Conservation (phyloP, 2,113 vertebrate genomes). For the Bubo blakistoni region DNA sequence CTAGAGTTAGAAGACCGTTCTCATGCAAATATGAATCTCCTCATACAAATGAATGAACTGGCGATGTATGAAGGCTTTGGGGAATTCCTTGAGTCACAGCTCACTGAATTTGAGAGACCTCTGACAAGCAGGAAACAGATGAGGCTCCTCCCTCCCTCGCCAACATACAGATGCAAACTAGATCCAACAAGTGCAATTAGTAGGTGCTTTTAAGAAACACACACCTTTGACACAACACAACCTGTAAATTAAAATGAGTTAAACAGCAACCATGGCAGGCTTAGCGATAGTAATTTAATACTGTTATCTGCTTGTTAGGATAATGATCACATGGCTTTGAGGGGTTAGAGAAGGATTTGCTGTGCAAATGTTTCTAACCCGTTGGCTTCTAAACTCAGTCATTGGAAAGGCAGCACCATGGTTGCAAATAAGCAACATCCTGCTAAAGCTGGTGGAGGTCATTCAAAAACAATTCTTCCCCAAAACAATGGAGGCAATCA, state of each 20-base stretch:
- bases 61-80: background rate
- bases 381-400: background rate
- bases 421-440: conserved; percentile 9
- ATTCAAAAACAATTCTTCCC: conserved; percentile 12
- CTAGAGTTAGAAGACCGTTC: background rate
- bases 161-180: background rate
- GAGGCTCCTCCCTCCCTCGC: background rate
- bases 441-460: background rate
- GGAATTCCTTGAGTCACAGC: background rate
- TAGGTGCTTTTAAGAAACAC: background rate
- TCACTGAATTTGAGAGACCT: background rate
- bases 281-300: background rate
- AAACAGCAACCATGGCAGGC: background rate
- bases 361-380: background rate
- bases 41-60: background rate
- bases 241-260: background rate
- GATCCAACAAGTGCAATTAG: background rate
- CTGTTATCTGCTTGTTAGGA: background rate
- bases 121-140: background rate
- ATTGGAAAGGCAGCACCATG: background rate
- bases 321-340: background rate
- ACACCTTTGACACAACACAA: background rate
- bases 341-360: background rate
- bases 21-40: background rate
- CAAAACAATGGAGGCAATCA: conserved; percentile 49